Base-by-base conservation (phyloP, 2,888 invertebrate genomes). In the Aspidiotus destructor region DNA sequence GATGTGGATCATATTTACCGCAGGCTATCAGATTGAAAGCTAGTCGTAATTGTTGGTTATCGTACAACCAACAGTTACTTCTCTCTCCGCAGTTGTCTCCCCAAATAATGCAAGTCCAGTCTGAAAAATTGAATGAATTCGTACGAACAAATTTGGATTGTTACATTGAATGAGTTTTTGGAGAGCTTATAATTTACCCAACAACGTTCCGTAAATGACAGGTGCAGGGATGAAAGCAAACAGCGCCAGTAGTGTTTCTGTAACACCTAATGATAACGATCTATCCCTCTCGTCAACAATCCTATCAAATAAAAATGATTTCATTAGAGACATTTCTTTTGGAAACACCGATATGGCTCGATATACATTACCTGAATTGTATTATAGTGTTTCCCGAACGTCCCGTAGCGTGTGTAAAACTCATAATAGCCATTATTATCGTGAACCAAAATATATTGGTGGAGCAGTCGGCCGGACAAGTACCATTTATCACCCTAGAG, bases 51-150 rank as follows among this genome's bases (percentile, higher is more conserved):
- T 74, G 73, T 52, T 74, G 71, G 10, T 75, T 75, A 70, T 78
- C 76, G 71, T 80, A 80, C 1, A 79, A 70, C 79, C 79, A 79
- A 70, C 80, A 80, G 62, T 78, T 78, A 5, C 78, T 78, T 8
- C 70, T 72, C n/a, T 71, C 63, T 2, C 76, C 77, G 70, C 79
- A 80, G 1, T 74, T 75, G 28, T 76, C 74, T 58, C 78, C 78
- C 80, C 80, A 80, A 2, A 79, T 75, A 10, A 76, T 69, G 69
- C 80, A 80, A 7, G 79, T 73, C n/a, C 75, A 74, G 72, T 80
- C 79, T 76, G 71, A 8, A 70, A 71, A 62, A 17, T 11, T 55
- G n/a, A 52, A 52, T 13, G 13, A 7, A 62, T 44, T 28, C 41
- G 53, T 28, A 28, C 5, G 5, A 28, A 28, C 28, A 28, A 1